phyloP scores from a whole-genome alignment of 2,888 invertebrate genomes.

The Eupithecia abbreviata region DNA sequence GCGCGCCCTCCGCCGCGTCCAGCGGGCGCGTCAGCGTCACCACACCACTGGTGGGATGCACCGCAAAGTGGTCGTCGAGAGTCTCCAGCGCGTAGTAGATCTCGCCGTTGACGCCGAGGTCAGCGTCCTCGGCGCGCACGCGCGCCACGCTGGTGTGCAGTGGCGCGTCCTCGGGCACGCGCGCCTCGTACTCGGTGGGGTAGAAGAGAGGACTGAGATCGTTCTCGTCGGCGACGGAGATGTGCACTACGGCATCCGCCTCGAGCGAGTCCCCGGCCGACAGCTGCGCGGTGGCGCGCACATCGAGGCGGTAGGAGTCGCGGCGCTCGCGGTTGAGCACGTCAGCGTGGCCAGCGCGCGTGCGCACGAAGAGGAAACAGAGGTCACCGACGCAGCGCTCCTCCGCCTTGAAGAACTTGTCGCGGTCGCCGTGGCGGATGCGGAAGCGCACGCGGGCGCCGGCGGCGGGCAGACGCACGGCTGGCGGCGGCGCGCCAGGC shows the following conservation, averaged over 20 bases:
- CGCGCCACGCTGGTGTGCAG: slow-evolving; percentile 91
- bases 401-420: slow-evolving; percentile 96
- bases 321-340: slow-evolving; percentile 96
- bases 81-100: slow-evolving; percentile 97
- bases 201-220: slow-evolving; percentile 97
- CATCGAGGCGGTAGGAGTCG: slow-evolving; percentile 90
- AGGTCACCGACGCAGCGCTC: slow-evolving; percentile 95
- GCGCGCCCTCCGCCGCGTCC: slow-evolving; percentile 86
- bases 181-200: slow-evolving; percentile 92
- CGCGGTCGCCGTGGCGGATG: slow-evolving; percentile 93
- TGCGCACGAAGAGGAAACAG: slow-evolving; percentile 95
- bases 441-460: slow-evolving; percentile 88
- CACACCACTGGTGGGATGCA: slow-evolving; percentile 96
- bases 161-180: slow-evolving; percentile 94
- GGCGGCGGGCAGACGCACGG: slow-evolving; percentile 83
- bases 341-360: slow-evolving; percentile 92
- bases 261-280: slow-evolving; percentile 85
- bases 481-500: slow-evolving; percentile 90
- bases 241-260: slow-evolving; percentile 88
- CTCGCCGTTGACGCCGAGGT: slow-evolving; percentile 97
- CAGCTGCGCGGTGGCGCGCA: slow-evolving; percentile 85
- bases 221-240: slow-evolving; percentile 92
- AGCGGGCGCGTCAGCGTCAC: slow-evolving; percentile 92
- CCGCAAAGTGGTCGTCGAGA: slow-evolving; percentile 92
- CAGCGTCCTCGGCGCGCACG: slow-evolving; percentile 97